Evolutionary conservation across 1,140 invertebrate species (phyloP), one percentile per base, ranked within the genome.

Genomic region (Aphaenogaster ashmeadi): DNA sequence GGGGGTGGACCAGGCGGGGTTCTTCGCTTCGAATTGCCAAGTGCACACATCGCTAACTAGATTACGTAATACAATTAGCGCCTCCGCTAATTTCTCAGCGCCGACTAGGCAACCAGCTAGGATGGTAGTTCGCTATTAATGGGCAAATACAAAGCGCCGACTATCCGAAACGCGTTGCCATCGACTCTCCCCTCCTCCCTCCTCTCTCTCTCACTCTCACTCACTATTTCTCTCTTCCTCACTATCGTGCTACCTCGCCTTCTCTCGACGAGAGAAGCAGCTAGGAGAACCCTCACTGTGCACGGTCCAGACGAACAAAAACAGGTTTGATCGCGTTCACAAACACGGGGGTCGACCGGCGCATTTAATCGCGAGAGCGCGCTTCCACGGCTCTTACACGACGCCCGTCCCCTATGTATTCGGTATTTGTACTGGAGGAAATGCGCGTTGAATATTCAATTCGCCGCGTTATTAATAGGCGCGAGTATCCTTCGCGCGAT

Each of bases 61-160:
- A 93, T 94, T 94, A 94, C 92, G 88, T 94, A 94, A 94, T 91
- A 93, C 91, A 94, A 94, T 94, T 94, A 94, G 93, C 93, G 93
- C 92, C 89, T 93, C 92, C 88, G 90, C 92, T 94, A 94, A 94
- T 94, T 94, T 94, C 94, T 94, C 93, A 94, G 88, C 92, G 87
- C 88, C 90, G 87, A 91, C 91, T 91, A 92, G 91, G 91, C 91
- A 93, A 89, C 87, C 89, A 78, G 88, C 88, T 89, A 86, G 91
- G 90, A 93, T 92, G 92, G 93, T 94, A 92, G 93, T 94, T 94
- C 92, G 80, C 92, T 94, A 94, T 94, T 94, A 95, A 94, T 94
- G 93, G 94, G 94, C 94, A 93, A 94, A 94, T 93, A 94, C 93
- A 95, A 95, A 94, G 93, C 92, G 92, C 86, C 92, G 89, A 92